Evolutionary conservation across 2,888 invertebrate genomes (phyloP).

Genomic region (Diplazon laetatorius): DNA sequence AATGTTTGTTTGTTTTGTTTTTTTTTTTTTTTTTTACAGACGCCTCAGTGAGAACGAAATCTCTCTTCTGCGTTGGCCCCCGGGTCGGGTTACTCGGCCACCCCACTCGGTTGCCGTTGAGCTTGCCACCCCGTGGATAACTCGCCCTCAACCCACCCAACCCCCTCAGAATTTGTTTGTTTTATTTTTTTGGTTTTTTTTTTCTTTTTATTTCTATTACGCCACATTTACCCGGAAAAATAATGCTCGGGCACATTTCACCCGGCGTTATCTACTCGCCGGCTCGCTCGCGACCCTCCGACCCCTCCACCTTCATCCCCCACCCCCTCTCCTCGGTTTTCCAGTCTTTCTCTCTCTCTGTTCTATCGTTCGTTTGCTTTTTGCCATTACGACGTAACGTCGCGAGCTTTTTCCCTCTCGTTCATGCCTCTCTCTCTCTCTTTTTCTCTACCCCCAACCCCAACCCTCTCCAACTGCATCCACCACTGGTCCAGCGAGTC

Average conservation of each 20-base stretch:
- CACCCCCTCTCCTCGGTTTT: slow-evolving; percentile 19
- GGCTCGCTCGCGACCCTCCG: slow-evolving; percentile 23
- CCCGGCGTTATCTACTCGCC: slow-evolving; percentile 72
- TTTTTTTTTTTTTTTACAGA: too few relatives aligned
- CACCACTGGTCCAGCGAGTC: slow-evolving; percentile 20
- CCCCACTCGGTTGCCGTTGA: background rate
- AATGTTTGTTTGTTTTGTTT: too few relatives aligned
- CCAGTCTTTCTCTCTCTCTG: slow-evolving; percentile 42
- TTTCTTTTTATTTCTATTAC: slow-evolving; percentile 69
- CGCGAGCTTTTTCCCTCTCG: slow-evolving; percentile 33
- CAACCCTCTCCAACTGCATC: slow-evolving; percentile 46
- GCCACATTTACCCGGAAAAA: slow-evolving; percentile 73
- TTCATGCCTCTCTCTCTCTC: background rate
- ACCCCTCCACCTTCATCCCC: background rate
- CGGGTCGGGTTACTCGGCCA: background rate
- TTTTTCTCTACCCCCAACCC: slow-evolving; percentile 11
- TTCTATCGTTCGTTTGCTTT: slow-evolving; percentile 55
- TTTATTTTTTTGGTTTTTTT: too few relatives aligned
- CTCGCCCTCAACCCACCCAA: slow-evolving; percentile 32
- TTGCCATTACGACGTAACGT: slow-evolving; percentile 48
- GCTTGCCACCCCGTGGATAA: slow-evolving; percentile 38
- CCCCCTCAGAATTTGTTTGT: slow-evolving; percentile 14
- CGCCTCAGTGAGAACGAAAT: slow-evolving; percentile 21
- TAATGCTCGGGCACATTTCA: slow-evolving; percentile 73
- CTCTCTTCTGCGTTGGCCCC: too few relatives aligned